Evolutionary conservation across 23 tunicate species (phyloP).

Genomic region (Styela plicata): DNA sequence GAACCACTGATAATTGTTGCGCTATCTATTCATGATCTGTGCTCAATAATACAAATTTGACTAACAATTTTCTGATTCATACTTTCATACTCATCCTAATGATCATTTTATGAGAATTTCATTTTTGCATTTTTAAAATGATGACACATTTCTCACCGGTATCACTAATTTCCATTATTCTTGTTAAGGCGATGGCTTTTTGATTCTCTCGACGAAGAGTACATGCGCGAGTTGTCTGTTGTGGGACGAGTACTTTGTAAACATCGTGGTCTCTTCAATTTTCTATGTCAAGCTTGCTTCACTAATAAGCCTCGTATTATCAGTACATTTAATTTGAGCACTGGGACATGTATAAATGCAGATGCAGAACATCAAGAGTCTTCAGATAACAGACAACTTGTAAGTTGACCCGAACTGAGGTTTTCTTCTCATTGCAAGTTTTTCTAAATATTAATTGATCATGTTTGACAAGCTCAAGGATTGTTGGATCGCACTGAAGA

Average conservation of each 20-base stretch:
- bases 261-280: conserved; percentile 81
- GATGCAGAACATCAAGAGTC: conserved; percentile 38
- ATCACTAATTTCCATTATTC: neutral
- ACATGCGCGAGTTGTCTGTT: conserved; percentile 62
- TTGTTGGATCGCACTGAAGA: too few relatives aligned
- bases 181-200: conserved; percentile 66
- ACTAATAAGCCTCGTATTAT: conserved; percentile 88
- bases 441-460: too few relatives aligned
- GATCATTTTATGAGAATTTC: too few relatives aligned
- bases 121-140: too few relatives aligned
- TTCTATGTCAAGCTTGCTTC: conserved; percentile 73
- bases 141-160: too few relatives aligned
- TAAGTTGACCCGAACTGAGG: conserved; percentile 24
- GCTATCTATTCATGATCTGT: too few relatives aligned
- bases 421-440: neutral
- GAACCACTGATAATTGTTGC: too few relatives aligned
- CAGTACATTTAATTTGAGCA: conserved; percentile 40
- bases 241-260: conserved; percentile 78
- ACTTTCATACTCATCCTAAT: too few relatives aligned
- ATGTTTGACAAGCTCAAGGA: too few relatives aligned
- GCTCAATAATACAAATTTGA: too few relatives aligned
- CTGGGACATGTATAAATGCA: conserved; percentile 52
- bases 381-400: conserved; percentile 65
- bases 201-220: conserved; percentile 81
- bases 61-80: too few relatives aligned